A percentile compares a stretch with the other conserved stretches of the same genome.
These are phyloP conservation scores for Origma solitaria DNA, from an alignment of 2,113 vertebrate genomes.

Conservation along the genomic window DNA sequence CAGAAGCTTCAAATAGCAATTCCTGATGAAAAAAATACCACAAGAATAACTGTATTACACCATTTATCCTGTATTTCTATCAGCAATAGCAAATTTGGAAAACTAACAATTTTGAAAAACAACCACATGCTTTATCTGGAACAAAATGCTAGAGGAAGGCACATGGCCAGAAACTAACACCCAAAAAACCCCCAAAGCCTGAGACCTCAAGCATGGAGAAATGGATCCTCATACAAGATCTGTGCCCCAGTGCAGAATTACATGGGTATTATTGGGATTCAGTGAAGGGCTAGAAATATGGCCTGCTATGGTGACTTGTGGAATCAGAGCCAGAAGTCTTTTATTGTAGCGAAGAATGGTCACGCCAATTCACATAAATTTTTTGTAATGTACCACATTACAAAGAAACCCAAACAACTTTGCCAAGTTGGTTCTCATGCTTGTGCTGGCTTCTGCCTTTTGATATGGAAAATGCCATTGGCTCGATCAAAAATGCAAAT, in stretches of 20 bases:
- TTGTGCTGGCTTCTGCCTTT: background rate
- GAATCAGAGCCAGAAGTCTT: background rate
- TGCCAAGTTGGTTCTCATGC: background rate
- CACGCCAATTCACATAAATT: background rate
- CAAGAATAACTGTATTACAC: background rate
- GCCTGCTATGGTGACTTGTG: background rate
- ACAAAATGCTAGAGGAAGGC: background rate
- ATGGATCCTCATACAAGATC: background rate
- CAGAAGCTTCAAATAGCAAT: background rate
- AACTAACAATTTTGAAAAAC: background rate
- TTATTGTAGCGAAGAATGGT: background rate
- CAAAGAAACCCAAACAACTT: background rate
- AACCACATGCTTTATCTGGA: background rate
- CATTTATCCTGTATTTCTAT: background rate
- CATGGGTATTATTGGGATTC: fast-evolving
- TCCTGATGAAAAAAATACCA: background rate
- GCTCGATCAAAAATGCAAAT: background rate
- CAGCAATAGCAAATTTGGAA: background rate
- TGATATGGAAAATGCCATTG: background rate
- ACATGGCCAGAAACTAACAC: background rate
- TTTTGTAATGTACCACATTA: background rate
- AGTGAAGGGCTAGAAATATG: background rate
- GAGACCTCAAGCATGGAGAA: background rate
- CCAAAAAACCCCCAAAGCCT: background rate
- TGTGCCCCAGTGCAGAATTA: background rate